A percentile compares a stretch with the other conserved stretches of the same genome.
Conservation (phyloP, 1,140 invertebrate genomes). For the Neomicropteryx cornuta region DNA sequence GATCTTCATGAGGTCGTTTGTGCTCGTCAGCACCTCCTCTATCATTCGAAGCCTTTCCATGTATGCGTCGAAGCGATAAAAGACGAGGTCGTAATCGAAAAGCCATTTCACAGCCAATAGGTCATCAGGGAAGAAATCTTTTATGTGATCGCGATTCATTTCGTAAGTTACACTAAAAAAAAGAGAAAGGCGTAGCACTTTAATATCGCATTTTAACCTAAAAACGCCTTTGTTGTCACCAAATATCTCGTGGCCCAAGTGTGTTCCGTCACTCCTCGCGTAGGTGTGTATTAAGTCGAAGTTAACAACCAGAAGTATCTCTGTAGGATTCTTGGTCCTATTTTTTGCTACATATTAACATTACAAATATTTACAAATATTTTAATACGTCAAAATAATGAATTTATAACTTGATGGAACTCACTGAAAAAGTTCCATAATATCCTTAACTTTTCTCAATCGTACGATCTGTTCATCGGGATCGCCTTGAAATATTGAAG, state of each 20-base stretch:
- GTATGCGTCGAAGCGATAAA: conserved; percentile 58
- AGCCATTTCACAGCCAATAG: conserved; percentile 51
- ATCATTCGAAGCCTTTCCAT: conserved; percentile 46
- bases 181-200: neutral
- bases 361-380: no score
- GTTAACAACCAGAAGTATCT: no score
- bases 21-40: conserved; percentile 58
- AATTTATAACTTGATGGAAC: no score
- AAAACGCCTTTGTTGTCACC: no score
- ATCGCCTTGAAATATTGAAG: conserved; percentile 61
- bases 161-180: conserved; percentile 30
- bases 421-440: conserved; percentile 42
- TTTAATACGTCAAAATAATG: no score
- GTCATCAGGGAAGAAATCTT: conserved; percentile 29
- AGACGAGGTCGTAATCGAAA: conserved; percentile 60
- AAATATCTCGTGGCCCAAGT: no score
- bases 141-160: conserved; percentile 33
- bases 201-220: no score
- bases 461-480: conserved; percentile 48
- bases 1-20: conserved; percentile 72
- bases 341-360: no score
- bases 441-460: conserved; percentile 33
- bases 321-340: no score
- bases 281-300: no score
- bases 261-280: no score